Evolutionary conservation across 2,888 invertebrate genomes (phyloP).

Genomic region (Sesamia inferens): DNA sequence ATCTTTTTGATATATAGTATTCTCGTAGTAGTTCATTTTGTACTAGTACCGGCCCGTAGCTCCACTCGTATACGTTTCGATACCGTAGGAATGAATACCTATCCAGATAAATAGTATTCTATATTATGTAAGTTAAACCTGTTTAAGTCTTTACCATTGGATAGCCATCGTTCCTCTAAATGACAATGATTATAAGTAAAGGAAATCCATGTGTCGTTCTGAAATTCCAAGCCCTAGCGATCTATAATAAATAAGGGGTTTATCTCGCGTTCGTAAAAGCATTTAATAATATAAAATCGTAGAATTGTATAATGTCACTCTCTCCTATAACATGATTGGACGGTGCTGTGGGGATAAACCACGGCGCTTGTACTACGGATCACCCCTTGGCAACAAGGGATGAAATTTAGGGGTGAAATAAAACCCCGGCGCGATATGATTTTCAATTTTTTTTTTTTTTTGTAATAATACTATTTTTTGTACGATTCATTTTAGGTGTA

Average conservation of each 20-base stretch:
- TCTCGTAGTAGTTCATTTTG: too few species aligned
- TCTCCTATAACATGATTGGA: slow-evolving; percentile 23
- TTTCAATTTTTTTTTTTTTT: background rate
- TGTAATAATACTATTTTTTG: background rate
- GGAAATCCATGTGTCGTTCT: background rate
- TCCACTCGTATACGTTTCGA: too few species aligned
- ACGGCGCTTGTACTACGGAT: slow-evolving; percentile 12
- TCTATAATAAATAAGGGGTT: background rate
- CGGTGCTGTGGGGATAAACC: slow-evolving; percentile 19
- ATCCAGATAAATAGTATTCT: too few species aligned
- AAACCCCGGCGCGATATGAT: slow-evolving; percentile 3
- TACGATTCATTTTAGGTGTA: background rate
- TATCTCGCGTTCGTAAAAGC: background rate
- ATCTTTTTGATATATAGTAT: too few species aligned
- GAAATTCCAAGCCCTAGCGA: background rate
- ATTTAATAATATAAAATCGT: background rate
- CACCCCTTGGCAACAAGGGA: slow-evolving; percentile 16
- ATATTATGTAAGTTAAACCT: too few species aligned
- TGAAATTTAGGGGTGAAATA: slow-evolving; percentile 29
- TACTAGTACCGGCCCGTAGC: too few species aligned
- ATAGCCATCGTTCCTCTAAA: background rate
- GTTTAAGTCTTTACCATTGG: background rate
- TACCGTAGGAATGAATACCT: too few species aligned
- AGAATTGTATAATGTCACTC: background rate
- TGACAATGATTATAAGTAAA: background rate